phyloP scores from a whole-genome alignment of 2,797 vertebrate genomes.

The Platalea minor region DNA sequence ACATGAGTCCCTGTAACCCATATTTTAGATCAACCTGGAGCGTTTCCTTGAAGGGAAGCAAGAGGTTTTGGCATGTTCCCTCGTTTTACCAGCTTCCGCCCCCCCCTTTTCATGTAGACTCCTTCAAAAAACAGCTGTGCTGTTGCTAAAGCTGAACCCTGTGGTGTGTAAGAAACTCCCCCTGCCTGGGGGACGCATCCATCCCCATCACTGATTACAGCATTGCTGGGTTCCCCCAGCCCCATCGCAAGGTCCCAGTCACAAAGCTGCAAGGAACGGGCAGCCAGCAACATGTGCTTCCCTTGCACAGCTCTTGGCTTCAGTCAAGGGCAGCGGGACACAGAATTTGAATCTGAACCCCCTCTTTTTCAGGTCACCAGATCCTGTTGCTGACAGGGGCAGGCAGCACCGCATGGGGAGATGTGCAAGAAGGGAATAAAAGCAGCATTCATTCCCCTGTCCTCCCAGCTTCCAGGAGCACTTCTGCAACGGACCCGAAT shows the following conservation, averaged over 20 bases:
- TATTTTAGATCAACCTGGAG: neutral
- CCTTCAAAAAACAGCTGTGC: neutral
- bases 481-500: neutral
- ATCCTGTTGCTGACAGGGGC: neutral
- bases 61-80: neutral
- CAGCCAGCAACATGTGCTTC: neutral
- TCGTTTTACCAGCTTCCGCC: neutral
- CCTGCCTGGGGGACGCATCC: neutral
- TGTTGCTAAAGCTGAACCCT: neutral
- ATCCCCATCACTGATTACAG: neutral
- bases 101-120: neutral
- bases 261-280: neutral
- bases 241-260: accelerated
- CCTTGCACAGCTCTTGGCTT: neutral
- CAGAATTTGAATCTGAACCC: neutral
- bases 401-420: neutral
- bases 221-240: neutral
- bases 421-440: neutral
- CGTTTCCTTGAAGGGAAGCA: neutral
- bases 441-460: neutral
- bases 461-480: neutral
- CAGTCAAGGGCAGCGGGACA: neutral
- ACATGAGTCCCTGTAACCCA: accelerated
- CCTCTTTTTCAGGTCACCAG: neutral
- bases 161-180: neutral